phyloP scores from a whole-genome alignment of 53 echinoderm and acorn worm species.

The Astropecten irregularis region DNA sequence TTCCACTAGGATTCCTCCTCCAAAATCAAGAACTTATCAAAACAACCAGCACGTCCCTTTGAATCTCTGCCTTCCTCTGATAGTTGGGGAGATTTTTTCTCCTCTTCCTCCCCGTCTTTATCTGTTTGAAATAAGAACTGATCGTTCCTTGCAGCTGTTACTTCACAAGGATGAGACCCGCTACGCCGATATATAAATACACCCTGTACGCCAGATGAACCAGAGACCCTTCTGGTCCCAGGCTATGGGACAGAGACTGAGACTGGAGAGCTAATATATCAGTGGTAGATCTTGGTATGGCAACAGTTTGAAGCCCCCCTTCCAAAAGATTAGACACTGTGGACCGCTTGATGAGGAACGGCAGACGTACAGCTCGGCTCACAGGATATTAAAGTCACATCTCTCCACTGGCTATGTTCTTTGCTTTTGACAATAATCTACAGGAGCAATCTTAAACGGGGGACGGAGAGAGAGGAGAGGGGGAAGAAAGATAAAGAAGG shows the following conservation, averaged over 20 bases:
- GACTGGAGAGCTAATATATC: slow-evolving; percentile 26
- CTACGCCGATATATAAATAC: neutral
- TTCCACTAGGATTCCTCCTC: too few species aligned
- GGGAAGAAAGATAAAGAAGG: neutral
- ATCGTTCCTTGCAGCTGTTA: neutral
- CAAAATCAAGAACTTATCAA: too few species aligned
- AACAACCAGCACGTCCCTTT: neutral
- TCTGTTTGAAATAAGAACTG: neutral
- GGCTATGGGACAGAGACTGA: neutral
- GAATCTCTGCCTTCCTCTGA: neutral
- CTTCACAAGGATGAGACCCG: neutral
- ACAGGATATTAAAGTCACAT: slow-evolving; percentile 58
- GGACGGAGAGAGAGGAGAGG: neutral
- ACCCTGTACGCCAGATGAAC: slow-evolving; percentile 12
- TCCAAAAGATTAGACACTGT: slow-evolving; percentile 13
- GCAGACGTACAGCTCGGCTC: slow-evolving; percentile 36
- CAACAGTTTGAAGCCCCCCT: slow-evolving; percentile 43
- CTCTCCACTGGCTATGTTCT: slow-evolving; percentile 44
- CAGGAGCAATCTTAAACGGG: slow-evolving; percentile 7
- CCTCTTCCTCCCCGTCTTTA: too few species aligned
- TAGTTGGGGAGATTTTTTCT: neutral
- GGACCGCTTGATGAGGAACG: slow-evolving; percentile 25
- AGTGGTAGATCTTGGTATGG: slow-evolving; percentile 3
- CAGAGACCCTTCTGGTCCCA: neutral
- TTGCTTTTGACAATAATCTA: slow-evolving; percentile 52